These are phyloP conservation scores for Delichon dasypus DNA, from an alignment of 2,797 vertebrate genomes.

Conservation along the genomic window DNA sequence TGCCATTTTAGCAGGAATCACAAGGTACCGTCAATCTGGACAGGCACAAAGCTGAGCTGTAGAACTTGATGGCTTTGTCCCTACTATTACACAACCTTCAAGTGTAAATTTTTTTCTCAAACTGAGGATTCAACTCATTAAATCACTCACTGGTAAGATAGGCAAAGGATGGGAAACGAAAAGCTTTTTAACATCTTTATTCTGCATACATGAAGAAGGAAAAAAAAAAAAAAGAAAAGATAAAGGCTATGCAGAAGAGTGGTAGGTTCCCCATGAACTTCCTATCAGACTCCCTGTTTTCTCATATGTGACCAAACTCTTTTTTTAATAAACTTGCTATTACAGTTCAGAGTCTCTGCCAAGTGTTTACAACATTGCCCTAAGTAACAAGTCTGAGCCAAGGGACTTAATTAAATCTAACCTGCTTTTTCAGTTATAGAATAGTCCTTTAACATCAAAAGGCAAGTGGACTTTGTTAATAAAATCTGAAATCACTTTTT, in stretches of 20 bases:
- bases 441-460: conserved; percentile 52
- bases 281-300: conserved; percentile 8
- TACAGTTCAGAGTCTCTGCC: conserved; percentile 21
- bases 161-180: background rate
- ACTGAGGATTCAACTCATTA: background rate
- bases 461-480: conserved; percentile 24
- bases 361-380: conserved; percentile 54
- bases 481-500: conserved; percentile 29
- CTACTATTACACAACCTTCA: background rate
- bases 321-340: conserved; percentile 42
- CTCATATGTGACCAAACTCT: conserved; percentile 27
- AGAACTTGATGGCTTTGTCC: background rate
- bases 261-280: background rate
- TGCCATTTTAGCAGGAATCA: background rate
- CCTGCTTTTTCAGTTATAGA: conserved; percentile 48
- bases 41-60: background rate
- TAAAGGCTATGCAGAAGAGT: background rate
- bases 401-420: conserved; percentile 62
- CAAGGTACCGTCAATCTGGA: background rate
- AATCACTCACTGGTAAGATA: background rate
- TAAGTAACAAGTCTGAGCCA: conserved; percentile 50
- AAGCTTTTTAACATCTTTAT: background rate
- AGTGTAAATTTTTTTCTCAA: background rate
- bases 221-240: background rate
- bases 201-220: background rate